Evolutionary conservation across 2,797 vertebrate species (phyloP).

Genomic region (Pseudopleuronectes americanus): DNA sequence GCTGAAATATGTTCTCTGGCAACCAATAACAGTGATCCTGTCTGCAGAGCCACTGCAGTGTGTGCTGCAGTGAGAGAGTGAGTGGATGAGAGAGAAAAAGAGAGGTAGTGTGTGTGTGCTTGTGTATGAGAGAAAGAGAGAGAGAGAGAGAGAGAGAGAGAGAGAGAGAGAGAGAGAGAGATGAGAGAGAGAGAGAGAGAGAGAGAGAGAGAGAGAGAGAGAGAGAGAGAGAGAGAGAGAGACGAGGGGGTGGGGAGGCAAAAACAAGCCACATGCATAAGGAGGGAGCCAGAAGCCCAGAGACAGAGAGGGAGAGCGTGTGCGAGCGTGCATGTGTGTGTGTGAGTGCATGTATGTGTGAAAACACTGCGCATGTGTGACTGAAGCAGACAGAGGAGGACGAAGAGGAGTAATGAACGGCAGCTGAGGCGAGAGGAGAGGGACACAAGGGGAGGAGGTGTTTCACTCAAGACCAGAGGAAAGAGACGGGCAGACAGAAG

Average conservation of each 20-base stretch:
- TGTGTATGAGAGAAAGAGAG: constrained; percentile 45
- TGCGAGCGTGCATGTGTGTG: constrained; percentile 50
- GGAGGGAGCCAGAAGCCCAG: constrained; percentile 67
- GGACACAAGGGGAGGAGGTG: constrained; percentile 28
- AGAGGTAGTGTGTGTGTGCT: constrained; percentile 56
- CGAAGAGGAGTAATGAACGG: constrained; percentile 55
- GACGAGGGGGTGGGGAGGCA: constrained; percentile 48
- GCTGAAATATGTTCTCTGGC: constrained; percentile 80
- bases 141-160: constrained; percentile 43
- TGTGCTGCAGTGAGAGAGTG: constrained; percentile 80
- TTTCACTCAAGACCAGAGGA: constrained; percentile 49
- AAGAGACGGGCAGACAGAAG: constrained; percentile 15
- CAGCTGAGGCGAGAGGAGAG: constrained; percentile 59
- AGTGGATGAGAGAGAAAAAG: constrained; percentile 55
- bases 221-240: constrained; percentile 38
- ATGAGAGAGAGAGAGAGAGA: constrained; percentile 45
- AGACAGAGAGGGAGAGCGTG: constrained; percentile 47
- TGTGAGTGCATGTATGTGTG: constrained; percentile 61
- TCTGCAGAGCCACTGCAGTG: constrained; percentile 89
- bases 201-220: constrained; percentile 51
- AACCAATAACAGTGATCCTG: constrained; percentile 83
- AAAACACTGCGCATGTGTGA: constrained; percentile 76
- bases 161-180: constrained; percentile 47
- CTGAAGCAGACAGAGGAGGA: constrained; percentile 67
- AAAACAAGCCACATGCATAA: constrained; percentile 71